Evolutionary conservation across 2,888 invertebrate species (phyloP).

Genomic region (Cataglyphis altisquamis): DNA sequence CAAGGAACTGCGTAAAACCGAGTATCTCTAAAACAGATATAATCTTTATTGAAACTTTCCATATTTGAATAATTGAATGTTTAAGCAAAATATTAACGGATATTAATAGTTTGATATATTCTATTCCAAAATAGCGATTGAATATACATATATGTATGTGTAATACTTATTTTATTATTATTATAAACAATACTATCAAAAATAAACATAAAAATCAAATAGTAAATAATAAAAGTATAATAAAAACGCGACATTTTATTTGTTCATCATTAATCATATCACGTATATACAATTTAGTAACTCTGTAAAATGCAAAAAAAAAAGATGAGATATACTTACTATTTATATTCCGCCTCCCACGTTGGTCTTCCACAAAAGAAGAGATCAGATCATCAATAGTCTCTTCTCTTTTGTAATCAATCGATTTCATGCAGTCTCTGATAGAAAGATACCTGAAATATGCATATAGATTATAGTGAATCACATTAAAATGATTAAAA

Average conservation of each 20-base stretch:
- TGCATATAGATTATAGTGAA: background rate
- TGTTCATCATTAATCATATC: background rate
- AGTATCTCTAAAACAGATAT: slow-evolving; percentile 76
- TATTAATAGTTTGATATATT: slow-evolving; percentile 22
- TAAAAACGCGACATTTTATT: background rate
- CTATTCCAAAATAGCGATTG: slow-evolving; percentile 53
- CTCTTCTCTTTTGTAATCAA: slow-evolving; percentile 76
- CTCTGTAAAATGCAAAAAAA: background rate
- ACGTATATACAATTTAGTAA: background rate
- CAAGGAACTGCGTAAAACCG: slow-evolving; percentile 78
- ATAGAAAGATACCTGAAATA: slow-evolving; percentile 59
- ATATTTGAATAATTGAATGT: slow-evolving; percentile 44
- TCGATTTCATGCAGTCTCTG: slow-evolving; percentile 63
- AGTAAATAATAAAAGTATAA: background rate
- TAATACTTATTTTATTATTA: background rate
- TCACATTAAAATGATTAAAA: slow-evolving; percentile 16
- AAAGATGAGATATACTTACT: slow-evolving; percentile 69
- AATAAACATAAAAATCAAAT: background rate
- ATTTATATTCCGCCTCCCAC: slow-evolving; percentile 69
- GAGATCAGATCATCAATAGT: slow-evolving; percentile 73
- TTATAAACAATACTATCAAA: background rate
- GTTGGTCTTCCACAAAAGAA: slow-evolving; percentile 72
- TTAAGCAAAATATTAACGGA: background rate
- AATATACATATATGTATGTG: background rate
- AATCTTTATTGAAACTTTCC: slow-evolving; percentile 25